Evolutionary conservation across 2,113 vertebrate genomes (phyloP).

Genomic region (Himantopus leucocephalus): DNA sequence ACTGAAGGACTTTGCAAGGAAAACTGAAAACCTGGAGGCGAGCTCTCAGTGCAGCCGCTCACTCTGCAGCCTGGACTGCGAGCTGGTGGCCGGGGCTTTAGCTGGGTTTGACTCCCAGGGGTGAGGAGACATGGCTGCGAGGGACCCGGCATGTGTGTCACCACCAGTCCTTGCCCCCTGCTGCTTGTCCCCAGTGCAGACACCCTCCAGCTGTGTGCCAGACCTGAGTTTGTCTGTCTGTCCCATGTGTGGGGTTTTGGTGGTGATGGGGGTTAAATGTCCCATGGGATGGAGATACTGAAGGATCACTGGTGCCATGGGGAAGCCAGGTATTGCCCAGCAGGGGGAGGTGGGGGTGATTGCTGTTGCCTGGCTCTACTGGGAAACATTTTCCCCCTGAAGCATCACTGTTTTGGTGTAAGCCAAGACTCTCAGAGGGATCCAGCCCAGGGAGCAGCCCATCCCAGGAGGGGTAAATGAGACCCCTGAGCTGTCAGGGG

Average conservation of each 20-base stretch:
- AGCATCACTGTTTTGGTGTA: background rate
- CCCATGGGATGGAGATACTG: background rate
- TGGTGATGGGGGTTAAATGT: background rate
- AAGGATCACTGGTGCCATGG: background rate
- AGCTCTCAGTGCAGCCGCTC: background rate
- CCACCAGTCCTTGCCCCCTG: background rate
- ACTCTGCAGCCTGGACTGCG: background rate
- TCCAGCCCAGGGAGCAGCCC: background rate
- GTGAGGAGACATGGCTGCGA: background rate
- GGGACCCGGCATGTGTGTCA: background rate
- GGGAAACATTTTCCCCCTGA: background rate
- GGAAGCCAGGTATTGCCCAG: background rate
- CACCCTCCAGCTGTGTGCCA: background rate
- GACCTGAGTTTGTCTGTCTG: background rate
- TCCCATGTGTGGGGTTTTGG: rapidly evolving
- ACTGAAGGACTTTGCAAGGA: background rate
- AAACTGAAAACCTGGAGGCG: background rate
- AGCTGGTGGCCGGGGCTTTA: background rate
- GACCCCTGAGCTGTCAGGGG: background rate
- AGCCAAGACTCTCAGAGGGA: background rate
- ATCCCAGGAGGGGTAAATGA: background rate
- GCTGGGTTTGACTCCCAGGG: background rate
- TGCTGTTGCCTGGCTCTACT: background rate
- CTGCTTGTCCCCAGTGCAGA: background rate
- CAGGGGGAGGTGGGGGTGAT: too few species aligned